Base-by-base conservation (phyloP, 1,140 invertebrate species). In the Chironomus tepperi region DNA sequence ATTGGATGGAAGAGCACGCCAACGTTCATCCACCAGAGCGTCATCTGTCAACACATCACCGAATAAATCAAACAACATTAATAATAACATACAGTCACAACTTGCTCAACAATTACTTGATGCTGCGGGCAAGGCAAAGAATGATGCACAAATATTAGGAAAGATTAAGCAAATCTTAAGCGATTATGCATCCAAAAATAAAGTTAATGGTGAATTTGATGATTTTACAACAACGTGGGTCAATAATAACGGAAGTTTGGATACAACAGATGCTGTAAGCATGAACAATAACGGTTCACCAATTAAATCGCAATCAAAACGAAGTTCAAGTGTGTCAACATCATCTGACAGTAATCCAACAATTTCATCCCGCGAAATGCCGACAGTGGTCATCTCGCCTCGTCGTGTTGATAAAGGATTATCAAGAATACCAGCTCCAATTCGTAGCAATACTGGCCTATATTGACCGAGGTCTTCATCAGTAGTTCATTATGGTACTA, bases 141-240 rank as follows among this genome's bases (percentile, higher is more conserved):
- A 91, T 77, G 89, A 91, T 76, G 85, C 87, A 0, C 81, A 87
- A 74, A 88, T 91, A 64, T 80, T 90, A 9, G 87, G 89, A 78
- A 90, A 91, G 78, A 86, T 92, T 80, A 90, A 91, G 77, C 87
- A 88, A 7, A 84, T 92, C 15, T 83, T 92, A 8, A 87, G 86
- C 34, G 86, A 89, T 74, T 91, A 91, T 76, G 86, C 86, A 0
- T 83, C 84, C 76, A 77, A 78, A 43, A 85, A 80, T 73, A 83
- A 82, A n/a, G 82, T 83, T 79, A 80, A 65, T 78, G 77, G 74
- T 5, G 85, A 87, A n/a, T 89, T 86, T 43, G 84, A 89, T 75
- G 89, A 89, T 74, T 90, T 90, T 75, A 88, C 89, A 7, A 86
- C 86, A 24, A 88, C 88, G n/a, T 90, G 89, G 89, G 87, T 90